phyloP scores from a whole-genome alignment of 2,113 vertebrate species.

The Eonycteris spelaea region DNA sequence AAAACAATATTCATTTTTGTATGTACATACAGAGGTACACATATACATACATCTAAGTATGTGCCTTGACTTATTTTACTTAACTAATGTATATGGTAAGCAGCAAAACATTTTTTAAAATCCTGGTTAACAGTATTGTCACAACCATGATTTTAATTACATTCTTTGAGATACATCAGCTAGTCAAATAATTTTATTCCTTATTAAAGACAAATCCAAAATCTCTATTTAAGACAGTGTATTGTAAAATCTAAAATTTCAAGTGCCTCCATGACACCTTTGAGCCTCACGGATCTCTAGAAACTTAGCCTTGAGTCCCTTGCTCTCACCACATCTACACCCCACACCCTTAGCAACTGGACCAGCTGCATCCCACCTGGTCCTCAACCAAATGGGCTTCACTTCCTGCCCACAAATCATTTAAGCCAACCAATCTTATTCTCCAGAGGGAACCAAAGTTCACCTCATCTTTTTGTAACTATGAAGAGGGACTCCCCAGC shows the following conservation, averaged over 20 bases:
- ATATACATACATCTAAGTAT: neutral
- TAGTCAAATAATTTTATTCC: neutral
- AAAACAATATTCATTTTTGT: neutral
- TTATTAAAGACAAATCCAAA: neutral
- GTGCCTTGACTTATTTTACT: neutral
- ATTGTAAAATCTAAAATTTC: neutral
- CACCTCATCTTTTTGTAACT: neutral
- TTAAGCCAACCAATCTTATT: neutral
- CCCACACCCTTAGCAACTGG: accelerated
- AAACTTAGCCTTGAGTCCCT: no score
- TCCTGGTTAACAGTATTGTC: neutral
- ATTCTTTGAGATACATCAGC: neutral
- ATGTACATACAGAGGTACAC: no score
- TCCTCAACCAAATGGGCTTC: neutral
- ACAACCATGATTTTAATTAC: neutral
- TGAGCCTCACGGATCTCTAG: neutral
- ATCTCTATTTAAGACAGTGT: neutral
- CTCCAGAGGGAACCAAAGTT: neutral
- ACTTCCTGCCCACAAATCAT: neutral
- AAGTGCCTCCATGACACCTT: neutral
- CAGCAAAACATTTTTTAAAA: neutral
- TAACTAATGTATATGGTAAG: neutral
- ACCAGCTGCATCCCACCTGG: neutral
- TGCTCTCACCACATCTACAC: neutral
- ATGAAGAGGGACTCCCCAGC: neutral